Percentiles rank a stretch among this genome's conserved stretches.
Conservation (phyloP, 2,888 invertebrate species). For the Sisyra nigra region DNA sequence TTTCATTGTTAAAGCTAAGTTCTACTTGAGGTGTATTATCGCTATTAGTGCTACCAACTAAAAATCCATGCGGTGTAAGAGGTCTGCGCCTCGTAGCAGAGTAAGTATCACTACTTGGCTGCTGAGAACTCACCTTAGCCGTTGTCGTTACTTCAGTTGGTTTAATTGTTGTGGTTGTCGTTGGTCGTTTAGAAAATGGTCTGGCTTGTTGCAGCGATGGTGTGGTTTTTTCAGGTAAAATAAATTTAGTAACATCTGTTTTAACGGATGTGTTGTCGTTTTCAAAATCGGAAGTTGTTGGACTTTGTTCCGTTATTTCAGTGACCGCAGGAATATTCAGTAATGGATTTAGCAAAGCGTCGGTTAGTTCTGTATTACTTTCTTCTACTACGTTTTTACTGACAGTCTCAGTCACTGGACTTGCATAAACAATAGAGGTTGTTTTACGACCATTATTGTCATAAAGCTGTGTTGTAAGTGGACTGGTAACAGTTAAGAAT, state of each 20-base stretch:
- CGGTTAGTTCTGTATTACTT: background rate
- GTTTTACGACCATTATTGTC: too few species aligned
- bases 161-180: constrained; percentile 19
- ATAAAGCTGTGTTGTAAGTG: too few species aligned
- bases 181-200: constrained; percentile 20
- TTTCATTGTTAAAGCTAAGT: constrained; percentile 8
- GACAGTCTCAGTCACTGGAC: too few species aligned
- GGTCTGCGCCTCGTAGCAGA: constrained; percentile 5
- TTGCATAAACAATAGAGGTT: too few species aligned
- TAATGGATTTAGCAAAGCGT: constrained; percentile 4
- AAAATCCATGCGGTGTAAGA: constrained; percentile 3
- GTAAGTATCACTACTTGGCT: constrained; percentile 10
- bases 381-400: too few species aligned
- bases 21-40: constrained; percentile 10
- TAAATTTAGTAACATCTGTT: background rate
- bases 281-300: background rate
- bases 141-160: constrained; percentile 14
- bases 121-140: constrained; percentile 14
- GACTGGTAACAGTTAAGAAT: constrained; percentile 1
- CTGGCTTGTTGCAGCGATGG: constrained; percentile 21
- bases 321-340: constrained; percentile 2
- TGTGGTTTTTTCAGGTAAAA: constrained; percentile 12
- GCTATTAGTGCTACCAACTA: constrained; percentile 5
- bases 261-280: background rate
- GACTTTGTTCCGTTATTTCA: background rate